Percentiles rank a stretch among this genome's conserved stretches.
These are phyloP conservation scores for Alitta virens DNA, from an alignment of 2,888 invertebrate genomes.

Conservation along the genomic window DNA sequence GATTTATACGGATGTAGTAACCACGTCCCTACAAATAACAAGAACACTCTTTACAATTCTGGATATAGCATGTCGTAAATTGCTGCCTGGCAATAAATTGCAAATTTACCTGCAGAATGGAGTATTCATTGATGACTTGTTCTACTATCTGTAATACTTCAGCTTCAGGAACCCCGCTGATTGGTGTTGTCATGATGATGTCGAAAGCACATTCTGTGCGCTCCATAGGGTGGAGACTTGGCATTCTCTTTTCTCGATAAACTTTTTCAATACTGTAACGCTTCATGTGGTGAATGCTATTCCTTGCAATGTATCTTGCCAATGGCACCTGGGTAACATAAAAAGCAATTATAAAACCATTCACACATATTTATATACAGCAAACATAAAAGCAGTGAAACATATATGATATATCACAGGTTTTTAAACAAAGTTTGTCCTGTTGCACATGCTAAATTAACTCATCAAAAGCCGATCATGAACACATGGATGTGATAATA, in stretches of 20 bases:
- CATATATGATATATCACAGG: too few species aligned
- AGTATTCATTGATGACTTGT: slow-evolving; percentile 72
- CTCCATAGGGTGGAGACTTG: slow-evolving; percentile 84
- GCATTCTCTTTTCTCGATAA: slow-evolving; percentile 70
- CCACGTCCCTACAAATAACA: slow-evolving; percentile 38
- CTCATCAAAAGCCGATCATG: too few species aligned
- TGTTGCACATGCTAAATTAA: too few species aligned
- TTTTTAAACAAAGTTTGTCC: too few species aligned
- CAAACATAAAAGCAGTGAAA: too few species aligned
- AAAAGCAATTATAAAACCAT: too few species aligned
- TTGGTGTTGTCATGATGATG: slow-evolving; percentile 72
- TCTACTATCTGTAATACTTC: slow-evolving; percentile 78
- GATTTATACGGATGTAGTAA: slow-evolving; percentile 50
- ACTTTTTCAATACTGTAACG: slow-evolving; percentile 85
- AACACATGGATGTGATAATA: too few species aligned
- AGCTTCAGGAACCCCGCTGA: slow-evolving; percentile 74
- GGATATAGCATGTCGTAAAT: too few species aligned
- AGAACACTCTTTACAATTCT: too few species aligned
- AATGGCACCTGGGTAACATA: slow-evolving; percentile 63
- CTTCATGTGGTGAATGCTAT: slow-evolving; percentile 73
- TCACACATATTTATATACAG: too few species aligned
- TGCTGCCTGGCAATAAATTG: slow-evolving; percentile 35
- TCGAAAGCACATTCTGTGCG: slow-evolving; percentile 90
- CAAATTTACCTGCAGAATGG: slow-evolving; percentile 61
- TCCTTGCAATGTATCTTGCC: slow-evolving; percentile 77